phyloP scores from a whole-genome alignment of 1,140 invertebrate genomes.

The Ceratina calcarata region DNA sequence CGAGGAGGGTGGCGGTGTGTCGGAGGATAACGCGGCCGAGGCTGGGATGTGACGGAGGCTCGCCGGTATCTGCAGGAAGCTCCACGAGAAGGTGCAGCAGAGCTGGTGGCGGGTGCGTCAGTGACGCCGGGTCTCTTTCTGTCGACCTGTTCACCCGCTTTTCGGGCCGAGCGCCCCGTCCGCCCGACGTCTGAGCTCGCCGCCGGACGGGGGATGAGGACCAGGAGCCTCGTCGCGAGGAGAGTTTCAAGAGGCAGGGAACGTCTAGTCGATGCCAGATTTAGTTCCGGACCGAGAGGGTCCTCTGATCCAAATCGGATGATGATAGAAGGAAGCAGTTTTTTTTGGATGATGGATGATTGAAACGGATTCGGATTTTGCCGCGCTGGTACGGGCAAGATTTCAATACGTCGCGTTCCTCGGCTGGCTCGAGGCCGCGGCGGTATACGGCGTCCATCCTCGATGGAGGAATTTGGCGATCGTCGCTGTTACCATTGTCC shows the following conservation, averaged over 20 bases:
- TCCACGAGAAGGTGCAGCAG: conserved; percentile 90
- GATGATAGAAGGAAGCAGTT: neutral
- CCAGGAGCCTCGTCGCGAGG: neutral
- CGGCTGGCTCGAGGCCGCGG: conserved; percentile 69
- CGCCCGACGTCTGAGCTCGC: conserved; percentile 32
- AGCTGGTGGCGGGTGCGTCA: conserved; percentile 88
- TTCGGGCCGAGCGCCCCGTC: conserved; percentile 30
- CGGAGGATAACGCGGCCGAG: conserved; percentile 80
- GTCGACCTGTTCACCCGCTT: conserved; percentile 50
- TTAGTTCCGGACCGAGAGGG: neutral
- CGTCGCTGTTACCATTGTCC: no score
- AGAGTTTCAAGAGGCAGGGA: neutral
- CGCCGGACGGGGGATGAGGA: neutral
- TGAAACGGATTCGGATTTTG: neutral
- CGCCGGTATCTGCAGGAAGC: conserved; percentile 90
- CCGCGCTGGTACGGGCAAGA: conserved; percentile 8
- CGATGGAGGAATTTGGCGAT: neutral
- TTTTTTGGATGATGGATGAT: no score
- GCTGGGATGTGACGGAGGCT: conserved; percentile 93
- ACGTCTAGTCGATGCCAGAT: conserved; percentile 38
- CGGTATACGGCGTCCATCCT: conserved; percentile 22
- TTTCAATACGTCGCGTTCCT: conserved; percentile 37
- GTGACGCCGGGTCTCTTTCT: conserved; percentile 74
- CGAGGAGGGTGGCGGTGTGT: conserved; percentile 73
- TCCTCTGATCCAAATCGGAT: neutral